phyloP scores from a whole-genome alignment of 2,113 vertebrate species.

The Myiagra hebetior region DNA sequence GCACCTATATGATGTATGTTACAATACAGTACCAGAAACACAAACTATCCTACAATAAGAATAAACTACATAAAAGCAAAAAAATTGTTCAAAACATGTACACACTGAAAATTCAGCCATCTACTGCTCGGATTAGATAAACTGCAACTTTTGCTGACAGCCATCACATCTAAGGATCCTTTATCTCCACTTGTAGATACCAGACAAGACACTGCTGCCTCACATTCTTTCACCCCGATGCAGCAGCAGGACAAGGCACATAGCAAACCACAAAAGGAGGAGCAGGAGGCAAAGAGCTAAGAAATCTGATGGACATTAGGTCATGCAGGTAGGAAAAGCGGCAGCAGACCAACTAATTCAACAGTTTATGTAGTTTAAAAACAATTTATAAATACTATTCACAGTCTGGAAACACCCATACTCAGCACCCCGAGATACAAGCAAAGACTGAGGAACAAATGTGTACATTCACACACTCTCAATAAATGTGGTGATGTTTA shows the following conservation, averaged over 20 bases:
- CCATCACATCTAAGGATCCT: neutral
- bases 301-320: neutral
- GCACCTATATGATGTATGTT: neutral
- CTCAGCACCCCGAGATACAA: neutral
- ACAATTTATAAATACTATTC: neutral
- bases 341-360: neutral
- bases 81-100: neutral
- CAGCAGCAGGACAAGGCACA: neutral
- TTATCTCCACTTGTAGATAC: neutral
- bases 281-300: neutral
- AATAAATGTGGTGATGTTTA: neutral
- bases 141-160: neutral
- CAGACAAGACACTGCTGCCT: neutral
- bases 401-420: neutral
- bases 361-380: neutral
- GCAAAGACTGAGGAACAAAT: neutral
- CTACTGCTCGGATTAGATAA: neutral
- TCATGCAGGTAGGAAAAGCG: neutral
- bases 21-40: neutral
- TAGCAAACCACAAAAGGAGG: neutral
- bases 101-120: neutral
- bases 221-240: fast-evolving
- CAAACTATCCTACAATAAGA: neutral
- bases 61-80: neutral
- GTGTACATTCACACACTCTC: no score